Evolutionary conservation across 2,888 invertebrate species (phyloP), one percentile per base, ranked within the genome.

Genomic region (Phania funesta): DNA sequence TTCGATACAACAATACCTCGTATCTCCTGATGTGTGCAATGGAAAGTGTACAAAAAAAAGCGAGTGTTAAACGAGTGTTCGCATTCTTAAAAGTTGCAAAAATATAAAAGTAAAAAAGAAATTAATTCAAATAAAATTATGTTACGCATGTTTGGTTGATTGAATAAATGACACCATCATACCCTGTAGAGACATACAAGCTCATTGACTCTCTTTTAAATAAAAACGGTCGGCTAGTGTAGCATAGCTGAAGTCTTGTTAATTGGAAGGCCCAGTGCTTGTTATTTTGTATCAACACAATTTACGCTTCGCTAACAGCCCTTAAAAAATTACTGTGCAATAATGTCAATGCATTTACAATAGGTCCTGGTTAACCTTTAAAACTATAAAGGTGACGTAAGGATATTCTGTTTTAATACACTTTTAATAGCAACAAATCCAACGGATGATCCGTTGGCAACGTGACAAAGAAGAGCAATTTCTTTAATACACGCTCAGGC

Each of bases 91-190:
- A 71, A 81, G 76, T 76, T 65, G 54, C 62, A 67, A 73, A n/a
- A 54, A 73, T 29, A 62, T 26, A 67, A 73, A 50, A 73, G 56
- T n/a, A 22, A 18, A 46, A 48, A 22, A 74, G 64, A 78, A 74
- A 82, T 82, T 82, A 82, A 82, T 78, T 78, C 82, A 82, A 82
- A 82, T 78, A 64, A 74, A 82, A 82, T 82, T 82, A 78, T 78
- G 64, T 74, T 73, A 78, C 74, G 74, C 82, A 78, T 78, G 78
- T 78, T 82, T 82, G 82, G 68, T 78, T 78, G 78, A 78, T 82
- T 82, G 70, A 82, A 82, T 82, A 78, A 78, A 77, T 77, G 81
- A 77, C 77, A 82, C 73, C 77, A 81, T 73, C 74, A 54, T 65
- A 67, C 70, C 82, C 74, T 78, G 82, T 26, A 52, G 82, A 41